Percentiles rank a stretch among this genome's conserved stretches.
Evolutionary conservation across 2,888 invertebrate species (phyloP).

Genomic region (Drosophila koepferae): DNA sequence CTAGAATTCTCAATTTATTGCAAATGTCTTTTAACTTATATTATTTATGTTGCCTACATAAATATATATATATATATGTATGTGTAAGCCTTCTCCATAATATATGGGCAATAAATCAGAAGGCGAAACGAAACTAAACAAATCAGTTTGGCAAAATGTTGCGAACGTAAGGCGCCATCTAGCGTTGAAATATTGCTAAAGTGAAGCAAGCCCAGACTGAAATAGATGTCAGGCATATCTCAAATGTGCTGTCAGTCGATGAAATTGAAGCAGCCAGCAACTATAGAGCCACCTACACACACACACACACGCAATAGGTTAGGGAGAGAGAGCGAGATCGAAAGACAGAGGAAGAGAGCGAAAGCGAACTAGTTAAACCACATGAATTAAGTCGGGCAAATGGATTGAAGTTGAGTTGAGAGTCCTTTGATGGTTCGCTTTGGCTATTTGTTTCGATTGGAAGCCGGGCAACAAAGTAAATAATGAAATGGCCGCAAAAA

Average conservation of each 20-base stretch:
- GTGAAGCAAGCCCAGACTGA: neutral
- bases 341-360: neutral
- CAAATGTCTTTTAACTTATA: neutral
- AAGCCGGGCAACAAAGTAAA: constrained; percentile 42
- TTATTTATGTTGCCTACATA: neutral
- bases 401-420: constrained; percentile 24
- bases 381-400: constrained; percentile 36
- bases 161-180: neutral
- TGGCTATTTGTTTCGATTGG: constrained; percentile 53
- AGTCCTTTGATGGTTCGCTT: constrained; percentile 36
- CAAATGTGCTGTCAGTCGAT: constrained; percentile 4
- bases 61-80: neutral
- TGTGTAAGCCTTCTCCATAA: neutral
- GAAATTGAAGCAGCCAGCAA: constrained; percentile 4
- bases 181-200: neutral
- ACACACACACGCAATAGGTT: neutral
- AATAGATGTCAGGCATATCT: constrained; percentile 6
- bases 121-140: neutral
- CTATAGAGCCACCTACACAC: neutral
- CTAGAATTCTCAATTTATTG: neutral
- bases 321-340: neutral
- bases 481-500: constrained; percentile 30
- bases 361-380: constrained; percentile 22
- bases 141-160: neutral
- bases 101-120: constrained; percentile 3